Evolutionary conservation across 2,113 vertebrate genomes (phyloP), one percentile per base, ranked within the genome.

Genomic region (Menidia beryllina): DNA sequence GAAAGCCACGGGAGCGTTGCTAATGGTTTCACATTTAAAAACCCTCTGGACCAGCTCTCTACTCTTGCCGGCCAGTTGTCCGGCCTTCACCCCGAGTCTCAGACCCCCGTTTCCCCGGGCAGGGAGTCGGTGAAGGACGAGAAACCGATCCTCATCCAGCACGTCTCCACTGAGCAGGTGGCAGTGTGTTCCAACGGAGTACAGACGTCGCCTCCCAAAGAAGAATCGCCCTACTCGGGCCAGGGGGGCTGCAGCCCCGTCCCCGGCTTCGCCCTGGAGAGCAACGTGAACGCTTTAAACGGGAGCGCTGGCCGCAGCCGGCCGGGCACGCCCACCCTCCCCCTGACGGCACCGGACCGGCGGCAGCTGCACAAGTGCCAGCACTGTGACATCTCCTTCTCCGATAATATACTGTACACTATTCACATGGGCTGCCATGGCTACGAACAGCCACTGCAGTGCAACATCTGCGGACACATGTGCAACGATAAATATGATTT

Each of bases 401-500:
- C 96, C 0, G 98, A 99, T 91, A 99, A 99, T 61, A 96, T 99
- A 83, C 95, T 99, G 26, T 98, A 96, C 76, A 99, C 98, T 1
- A 97, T 99, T 75, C 98, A 99, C 79, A 99, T 99, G 98, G 97
- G 98, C 2, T 99, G 98, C 54, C 98, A 99, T 5, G 96, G 96
- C 1, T 99, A 96, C 34, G 96, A 98, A 71, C 96, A 97, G 14
- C 97, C 98, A 26, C 99, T 99, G 76, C 96, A 97, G 90, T 99
- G 98, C 89, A 99, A 99, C 92, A 96, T 98, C 77, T 99, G 98
- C 78, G 97, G 98, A 20, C 95, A 95, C 90, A 94, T 95, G 84
- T 99, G 98, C 88, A 93, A 92, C 69, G 96, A 99, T 84, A 97
- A 95, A 88, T 99, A 99, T n/a, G 96, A 99, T 88, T 99, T 99